Percentiles rank a stretch among this genome's conserved stretches.
These are phyloP conservation scores for Napeogenes inachia DNA, from an alignment of 2,888 invertebrate genomes.

Conservation along the genomic window DNA sequence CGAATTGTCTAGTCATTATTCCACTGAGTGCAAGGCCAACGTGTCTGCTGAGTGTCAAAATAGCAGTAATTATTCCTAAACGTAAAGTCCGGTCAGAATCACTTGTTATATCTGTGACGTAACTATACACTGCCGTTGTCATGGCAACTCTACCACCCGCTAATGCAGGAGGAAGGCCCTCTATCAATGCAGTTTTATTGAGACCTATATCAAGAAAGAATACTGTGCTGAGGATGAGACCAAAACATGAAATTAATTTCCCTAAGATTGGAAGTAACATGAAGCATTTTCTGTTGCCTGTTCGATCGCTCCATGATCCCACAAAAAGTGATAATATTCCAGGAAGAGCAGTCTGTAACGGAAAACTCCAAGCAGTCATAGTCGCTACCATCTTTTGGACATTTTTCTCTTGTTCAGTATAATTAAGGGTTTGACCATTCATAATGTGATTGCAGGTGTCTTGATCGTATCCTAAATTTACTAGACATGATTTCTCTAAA, in stretches of 20 bases:
- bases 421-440: slow-evolving; percentile 61
- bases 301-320: slow-evolving; percentile 80
- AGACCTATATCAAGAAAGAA: slow-evolving; percentile 76
- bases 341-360: slow-evolving; percentile 77
- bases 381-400: slow-evolving; percentile 76
- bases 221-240: slow-evolving; percentile 75
- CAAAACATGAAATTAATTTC: slow-evolving; percentile 73
- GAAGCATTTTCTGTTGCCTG: slow-evolving; percentile 77
- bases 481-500: slow-evolving; percentile 78
- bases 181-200: slow-evolving; percentile 75
- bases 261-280: slow-evolving; percentile 79
- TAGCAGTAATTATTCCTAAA: slow-evolving; percentile 78
- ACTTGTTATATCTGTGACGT: slow-evolving; percentile 78
- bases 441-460: slow-evolving; percentile 73
- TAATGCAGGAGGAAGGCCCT: slow-evolving; percentile 77
- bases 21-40: slow-evolving; percentile 76
- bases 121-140: slow-evolving; percentile 80
- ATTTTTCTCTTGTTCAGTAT: slow-evolving; percentile 61
- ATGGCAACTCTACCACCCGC: slow-evolving; percentile 79
- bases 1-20: slow-evolving; percentile 67
- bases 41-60: slow-evolving; percentile 72
- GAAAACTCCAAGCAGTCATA: slow-evolving; percentile 78
- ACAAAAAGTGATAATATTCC: slow-evolving; percentile 76
- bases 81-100: slow-evolving; percentile 79
- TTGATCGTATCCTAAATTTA: slow-evolving; percentile 73